These are phyloP conservation scores for Cossypha polioptera DNA, from an alignment of 2,797 vertebrate genomes.

Conservation along the genomic window DNA sequence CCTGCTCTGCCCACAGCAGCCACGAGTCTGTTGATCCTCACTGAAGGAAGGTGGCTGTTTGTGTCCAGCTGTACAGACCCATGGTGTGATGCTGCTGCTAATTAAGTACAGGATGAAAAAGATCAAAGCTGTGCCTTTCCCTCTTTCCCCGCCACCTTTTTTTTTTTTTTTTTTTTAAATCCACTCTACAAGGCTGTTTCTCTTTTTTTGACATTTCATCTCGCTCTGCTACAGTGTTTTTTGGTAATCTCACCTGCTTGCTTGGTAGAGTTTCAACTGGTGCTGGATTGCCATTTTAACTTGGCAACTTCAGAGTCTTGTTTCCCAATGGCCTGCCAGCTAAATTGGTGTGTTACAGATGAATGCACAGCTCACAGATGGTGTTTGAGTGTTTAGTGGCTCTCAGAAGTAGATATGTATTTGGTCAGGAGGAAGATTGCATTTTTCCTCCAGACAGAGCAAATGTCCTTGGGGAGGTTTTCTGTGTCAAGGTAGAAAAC, in stretches of 20 bases:
- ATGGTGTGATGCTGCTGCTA: not conserved
- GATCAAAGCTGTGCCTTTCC: not conserved
- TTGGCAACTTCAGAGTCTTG: constrained; percentile 43
- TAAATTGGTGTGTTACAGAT: constrained; percentile 61
- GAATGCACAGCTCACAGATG: constrained; percentile 64
- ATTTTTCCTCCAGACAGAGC: constrained; percentile 58
- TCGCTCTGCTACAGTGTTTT: not conserved
- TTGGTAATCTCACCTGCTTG: constrained; percentile 1
- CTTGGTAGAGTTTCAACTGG: not conserved
- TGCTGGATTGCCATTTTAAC: constrained; percentile 18
- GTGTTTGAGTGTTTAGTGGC: constrained; percentile 59
- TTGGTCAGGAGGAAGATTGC: constrained; percentile 60
- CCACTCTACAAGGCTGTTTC: not conserved
- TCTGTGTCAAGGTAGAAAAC: constrained; percentile 48
- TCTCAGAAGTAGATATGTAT: constrained; percentile 54
- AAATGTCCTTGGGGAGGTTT: constrained; percentile 65
- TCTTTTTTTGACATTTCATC: not conserved
- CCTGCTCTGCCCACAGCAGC: not conserved
- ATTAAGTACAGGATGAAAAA: not conserved
- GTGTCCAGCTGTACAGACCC: not conserved
- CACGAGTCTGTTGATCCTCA: fast-evolving
- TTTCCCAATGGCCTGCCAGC: constrained; percentile 60
- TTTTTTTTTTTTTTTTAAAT: not conserved
- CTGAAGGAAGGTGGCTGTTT: not conserved
- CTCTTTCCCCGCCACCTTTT: too few relatives aligned